phyloP scores from a whole-genome alignment of 1,140 invertebrate species.

The Drosophila parvula region DNA sequence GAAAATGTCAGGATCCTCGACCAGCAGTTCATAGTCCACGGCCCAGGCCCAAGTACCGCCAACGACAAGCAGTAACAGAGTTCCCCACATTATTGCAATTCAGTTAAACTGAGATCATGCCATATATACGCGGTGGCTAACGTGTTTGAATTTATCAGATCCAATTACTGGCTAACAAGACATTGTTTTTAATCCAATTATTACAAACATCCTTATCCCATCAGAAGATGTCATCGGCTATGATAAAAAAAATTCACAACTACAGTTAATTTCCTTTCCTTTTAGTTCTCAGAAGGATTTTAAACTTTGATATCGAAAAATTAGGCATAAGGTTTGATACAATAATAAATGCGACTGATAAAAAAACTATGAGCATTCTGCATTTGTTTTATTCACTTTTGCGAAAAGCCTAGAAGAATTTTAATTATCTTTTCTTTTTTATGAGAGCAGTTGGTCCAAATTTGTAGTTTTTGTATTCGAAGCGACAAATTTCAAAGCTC shows the following conservation, averaged over 20 bases:
- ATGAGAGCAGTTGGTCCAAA: no score
- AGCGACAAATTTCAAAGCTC: no score
- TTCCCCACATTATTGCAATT: conserved; percentile 27
- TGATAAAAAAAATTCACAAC: neutral
- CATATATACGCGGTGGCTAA: conserved; percentile 8
- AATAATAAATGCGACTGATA: no score
- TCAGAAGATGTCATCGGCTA: neutral
- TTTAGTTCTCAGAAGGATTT: no score
- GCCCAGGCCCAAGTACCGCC: conserved; percentile 8
- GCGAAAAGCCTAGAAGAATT: no score
- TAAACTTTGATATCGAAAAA: neutral
- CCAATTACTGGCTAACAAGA: neutral
- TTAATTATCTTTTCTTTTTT: no score
- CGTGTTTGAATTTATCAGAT: neutral
- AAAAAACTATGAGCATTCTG: no score
- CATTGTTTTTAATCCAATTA: neutral
- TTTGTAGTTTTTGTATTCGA: no score
- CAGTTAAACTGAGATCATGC: no score
- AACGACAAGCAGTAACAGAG: conserved; percentile 17
- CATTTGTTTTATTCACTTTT: no score
- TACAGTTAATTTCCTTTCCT: neutral
- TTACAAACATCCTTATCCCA: neutral
- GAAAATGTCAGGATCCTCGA: conserved; percentile 62
- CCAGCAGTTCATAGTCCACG: conserved; percentile 39
- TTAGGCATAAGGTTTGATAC: no score